Conservation (phyloP, 2,888 invertebrate genomes). For the Auanema freiburgensis region DNA sequence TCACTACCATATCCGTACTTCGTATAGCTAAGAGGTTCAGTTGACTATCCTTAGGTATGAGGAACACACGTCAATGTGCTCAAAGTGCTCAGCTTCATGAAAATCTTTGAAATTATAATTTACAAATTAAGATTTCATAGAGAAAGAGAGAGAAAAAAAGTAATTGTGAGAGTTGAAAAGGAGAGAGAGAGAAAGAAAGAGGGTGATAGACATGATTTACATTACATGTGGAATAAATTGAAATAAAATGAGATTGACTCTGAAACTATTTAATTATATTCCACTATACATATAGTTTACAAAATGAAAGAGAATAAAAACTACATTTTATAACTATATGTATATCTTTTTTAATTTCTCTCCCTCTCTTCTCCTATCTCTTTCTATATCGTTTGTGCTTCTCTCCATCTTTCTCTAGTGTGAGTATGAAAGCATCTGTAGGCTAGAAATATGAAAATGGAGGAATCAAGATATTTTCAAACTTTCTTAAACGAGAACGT, state of each 20-base stretch:
- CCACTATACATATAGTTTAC: not conserved
- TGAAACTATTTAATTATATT: not conserved
- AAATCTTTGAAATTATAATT: not conserved
- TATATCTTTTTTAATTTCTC: slow-evolving; percentile 15
- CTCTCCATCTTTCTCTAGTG: slow-evolving; percentile 9
- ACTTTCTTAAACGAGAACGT: too few species aligned
- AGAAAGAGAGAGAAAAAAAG: slow-evolving; percentile 6
- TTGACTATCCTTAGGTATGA: too few species aligned
- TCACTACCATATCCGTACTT: too few species aligned
- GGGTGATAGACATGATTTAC: not conserved
- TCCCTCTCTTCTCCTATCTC: slow-evolving; percentile 5
- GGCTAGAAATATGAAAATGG: too few species aligned
- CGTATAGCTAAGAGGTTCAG: too few species aligned
- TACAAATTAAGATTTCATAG: too few species aligned
- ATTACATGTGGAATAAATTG: not conserved
- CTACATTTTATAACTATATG: slow-evolving; percentile 8
- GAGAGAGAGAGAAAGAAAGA: slow-evolving; percentile 5
- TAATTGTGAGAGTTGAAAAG: not conserved
- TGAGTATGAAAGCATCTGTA: too few species aligned
- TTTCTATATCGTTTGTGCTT: slow-evolving; percentile 26
- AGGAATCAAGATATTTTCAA: too few species aligned
- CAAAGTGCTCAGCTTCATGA: too few species aligned
- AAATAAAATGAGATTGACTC: slow-evolving; percentile 4
- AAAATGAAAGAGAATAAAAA: slow-evolving; percentile 8
- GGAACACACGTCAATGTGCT: too few species aligned